phyloP scores from a whole-genome alignment of 2,888 invertebrate genomes.

The Cryptocephalus primarius region DNA sequence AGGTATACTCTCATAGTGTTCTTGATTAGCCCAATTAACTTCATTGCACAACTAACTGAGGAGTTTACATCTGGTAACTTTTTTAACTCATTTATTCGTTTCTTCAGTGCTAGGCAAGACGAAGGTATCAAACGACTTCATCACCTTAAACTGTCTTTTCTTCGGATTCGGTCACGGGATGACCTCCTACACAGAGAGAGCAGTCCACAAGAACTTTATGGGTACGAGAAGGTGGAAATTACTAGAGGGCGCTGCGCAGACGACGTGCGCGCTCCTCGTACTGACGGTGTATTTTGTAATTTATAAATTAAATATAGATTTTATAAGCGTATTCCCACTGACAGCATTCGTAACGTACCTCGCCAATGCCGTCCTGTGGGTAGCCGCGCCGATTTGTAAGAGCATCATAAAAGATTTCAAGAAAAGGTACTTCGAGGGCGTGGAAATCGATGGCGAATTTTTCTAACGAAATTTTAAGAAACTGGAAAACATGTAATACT shows the following conservation, averaged over 20 bases:
- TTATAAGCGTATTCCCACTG: conserved; percentile 13
- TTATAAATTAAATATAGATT: conserved; percentile 13
- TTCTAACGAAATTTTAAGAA: no score
- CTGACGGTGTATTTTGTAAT: conserved; percentile 28
- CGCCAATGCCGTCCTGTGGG: conserved; percentile 16
- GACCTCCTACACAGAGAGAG: conserved; percentile 39
- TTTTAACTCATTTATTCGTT: no score
- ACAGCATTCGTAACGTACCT: conserved; percentile 13
- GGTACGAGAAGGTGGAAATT: conserved; percentile 42
- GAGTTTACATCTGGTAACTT: no score
- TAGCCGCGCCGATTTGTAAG: conserved; percentile 8
- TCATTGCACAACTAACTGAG: no score
- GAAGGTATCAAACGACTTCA: conserved; percentile 35
- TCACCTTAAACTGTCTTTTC: conserved; percentile 41
- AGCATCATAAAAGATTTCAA: no score
- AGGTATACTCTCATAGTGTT: no score
- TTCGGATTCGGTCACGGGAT: conserved; percentile 44
- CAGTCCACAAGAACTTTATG: conserved; percentile 39
- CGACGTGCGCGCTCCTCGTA: conserved; percentile 35
- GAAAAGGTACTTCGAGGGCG: no score
- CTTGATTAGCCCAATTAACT: no score
- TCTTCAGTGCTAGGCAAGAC: conserved; percentile 17
- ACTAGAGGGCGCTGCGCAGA: conserved; percentile 41
- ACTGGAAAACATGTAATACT: no score
- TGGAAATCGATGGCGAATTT: no score